Evolutionary conservation across 2,113 vertebrate species (phyloP), one percentile per base, ranked within the genome.

Genomic region (Callipepla squamata): DNA sequence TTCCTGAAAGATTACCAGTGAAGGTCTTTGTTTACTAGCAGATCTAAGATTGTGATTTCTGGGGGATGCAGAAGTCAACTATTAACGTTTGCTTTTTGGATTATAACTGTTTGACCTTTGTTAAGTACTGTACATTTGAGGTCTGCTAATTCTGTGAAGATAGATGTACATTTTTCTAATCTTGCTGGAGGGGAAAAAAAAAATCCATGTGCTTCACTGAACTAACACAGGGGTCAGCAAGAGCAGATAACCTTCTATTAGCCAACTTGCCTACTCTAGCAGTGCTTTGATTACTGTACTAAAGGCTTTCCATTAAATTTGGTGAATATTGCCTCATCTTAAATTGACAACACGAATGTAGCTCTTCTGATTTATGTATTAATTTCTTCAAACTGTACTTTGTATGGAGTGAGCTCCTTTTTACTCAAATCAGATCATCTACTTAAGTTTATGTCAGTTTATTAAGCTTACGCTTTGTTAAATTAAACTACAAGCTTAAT

Each of bases 161-260:
- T 50, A 20, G 13, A 23, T 25, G 23, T 40, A 38, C 36, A 18
- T 40, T 25, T 70, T 53, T 30, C 44, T 73, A 22, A 65, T 28
- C 53, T 53, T 22, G 10, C 17, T 82, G 62, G 30, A 51, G 5
- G 42, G 14, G 11, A 89, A 51, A 62, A 58, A 57, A 45, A 28
- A 32, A 44, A 51, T 20, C 38, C 2, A 0, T 20, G 12, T 80
- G 13, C 22, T 38, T 77, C 85, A 42, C 34, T 55, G 68, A 32
- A 8, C 36, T 87, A 32, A 80, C 83, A 50, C 50, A 69, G 58
- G 77, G 72, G 82, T 77, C 88, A 80, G 65, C 42, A n/a, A 11
- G 42, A 61, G n/a, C 10, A 85, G 82, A 90, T 51, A 85, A 83
- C 79, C 73, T 78, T 40, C 26, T 70, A 7, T 67, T 93, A 22